These are phyloP conservation scores for Sarcophaga bullata DNA, from an alignment of 1,140 invertebrate genomes.

Conservation along the genomic window DNA sequence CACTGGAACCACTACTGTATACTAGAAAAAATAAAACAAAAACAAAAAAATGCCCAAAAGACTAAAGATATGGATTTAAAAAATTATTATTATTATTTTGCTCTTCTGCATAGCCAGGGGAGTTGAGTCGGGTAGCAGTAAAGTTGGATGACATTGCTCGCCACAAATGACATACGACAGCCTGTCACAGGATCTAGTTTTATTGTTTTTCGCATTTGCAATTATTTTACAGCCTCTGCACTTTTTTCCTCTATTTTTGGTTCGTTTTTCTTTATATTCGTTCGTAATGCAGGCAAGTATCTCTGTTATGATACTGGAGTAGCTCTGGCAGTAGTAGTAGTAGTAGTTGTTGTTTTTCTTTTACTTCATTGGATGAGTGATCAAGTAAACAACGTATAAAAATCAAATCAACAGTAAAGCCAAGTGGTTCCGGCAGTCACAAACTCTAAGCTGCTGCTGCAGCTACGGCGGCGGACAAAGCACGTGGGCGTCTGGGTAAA, in stretches of 20 bases:
- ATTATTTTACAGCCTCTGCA: slow-evolving; percentile 41
- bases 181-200: slow-evolving; percentile 39
- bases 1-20: background rate
- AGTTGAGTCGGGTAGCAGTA: background rate
- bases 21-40: background rate
- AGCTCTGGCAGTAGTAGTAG: background rate
- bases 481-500: slow-evolving; percentile 30
- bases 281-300: background rate
- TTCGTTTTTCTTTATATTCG: background rate
- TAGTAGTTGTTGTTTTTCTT: background rate
- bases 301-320: background rate
- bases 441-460: background rate
- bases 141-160: slow-evolving; percentile 36
- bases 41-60: background rate
- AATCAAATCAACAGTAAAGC: slow-evolving; percentile 30
- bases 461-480: slow-evolving; percentile 14
- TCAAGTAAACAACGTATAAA: slow-evolving; percentile 30
- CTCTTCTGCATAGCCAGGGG: background rate
- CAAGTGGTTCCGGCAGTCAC: slow-evolving; percentile 30
- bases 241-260: background rate
- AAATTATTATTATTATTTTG: background rate
- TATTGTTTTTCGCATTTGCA: slow-evolving; percentile 32
- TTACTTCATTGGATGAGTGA: slow-evolving; percentile 13
- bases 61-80: background rate
- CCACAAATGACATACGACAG: slow-evolving; percentile 38